Evolutionary conservation across 2,888 invertebrate genomes (phyloP), one percentile per base, ranked within the genome.

Genomic region (Trichogramma dendrolimi): DNA sequence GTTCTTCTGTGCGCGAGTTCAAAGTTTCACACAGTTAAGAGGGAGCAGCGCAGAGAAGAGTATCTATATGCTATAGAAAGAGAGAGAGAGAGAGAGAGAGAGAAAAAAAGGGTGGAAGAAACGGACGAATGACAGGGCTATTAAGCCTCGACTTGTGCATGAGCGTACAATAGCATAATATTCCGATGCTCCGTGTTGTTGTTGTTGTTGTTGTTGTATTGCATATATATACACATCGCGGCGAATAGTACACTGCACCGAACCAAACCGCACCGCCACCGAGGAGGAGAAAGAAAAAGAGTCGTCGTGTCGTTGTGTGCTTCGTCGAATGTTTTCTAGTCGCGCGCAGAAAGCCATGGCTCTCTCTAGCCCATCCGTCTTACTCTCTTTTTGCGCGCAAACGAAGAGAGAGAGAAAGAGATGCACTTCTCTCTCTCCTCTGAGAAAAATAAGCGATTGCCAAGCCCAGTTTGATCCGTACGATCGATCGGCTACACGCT

Each of bases 401-500:
- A 51, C 59, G 46, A 39, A 51, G 43, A 50, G 27, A 44, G 44
- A 41, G 51, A 54, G 27, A 43, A 38, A 59, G 55, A 60, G n/a
- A n/a, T 46, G n/a, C 46, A 46, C 27, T 27, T 27, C 27, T 27
- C 27, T 27, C 27, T 27, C 27, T 27, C 27, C 27, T 1, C 27
- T 27, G 27, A 55, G 62, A 59, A 62, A 61, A 67, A 66, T 73
- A 72, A 72, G 71, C 68, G 72, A 73, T 73, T 69, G 70, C 67
- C 59, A 55, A 49, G 66, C 57, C 60, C 62, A 51, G 58, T 58
- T 27, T 27, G 27, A 27, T 27, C 27, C 27, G 27, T 64, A 68
- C 73, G 71, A 73, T 73, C 71, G 71, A 72, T 73, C 71, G 73
- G 27, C 69, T 72, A 73, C 73, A 71, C 59, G 59, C 58, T 63